A percentile compares a stretch with the other conserved stretches of the same genome.
These are phyloP conservation scores for Melipona beecheii DNA, from an alignment of 2,888 invertebrate species.

Conservation along the genomic window DNA sequence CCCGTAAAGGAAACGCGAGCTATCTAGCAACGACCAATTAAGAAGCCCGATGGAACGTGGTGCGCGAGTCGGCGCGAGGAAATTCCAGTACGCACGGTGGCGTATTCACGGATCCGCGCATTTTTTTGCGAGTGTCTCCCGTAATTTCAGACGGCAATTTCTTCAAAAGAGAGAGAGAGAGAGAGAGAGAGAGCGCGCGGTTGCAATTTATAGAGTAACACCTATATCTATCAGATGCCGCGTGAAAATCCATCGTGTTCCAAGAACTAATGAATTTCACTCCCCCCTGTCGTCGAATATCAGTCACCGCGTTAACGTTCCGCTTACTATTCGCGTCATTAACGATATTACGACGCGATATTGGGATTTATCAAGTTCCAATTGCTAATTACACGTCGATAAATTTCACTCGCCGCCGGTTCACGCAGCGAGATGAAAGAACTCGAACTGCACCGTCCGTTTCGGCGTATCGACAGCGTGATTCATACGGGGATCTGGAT, in stretches of 20 bases:
- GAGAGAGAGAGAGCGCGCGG: neutral
- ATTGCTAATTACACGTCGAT: neutral
- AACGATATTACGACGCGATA: neutral
- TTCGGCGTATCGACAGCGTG: neutral
- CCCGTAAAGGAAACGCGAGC: conserved; percentile 51
- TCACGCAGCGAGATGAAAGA: neutral
- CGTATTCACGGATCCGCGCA: conserved; percentile 2
- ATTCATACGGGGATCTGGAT: neutral
- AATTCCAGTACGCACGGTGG: conserved; percentile 43
- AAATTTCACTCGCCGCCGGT: neutral
- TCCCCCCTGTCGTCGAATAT: neutral
- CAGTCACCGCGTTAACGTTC: neutral
- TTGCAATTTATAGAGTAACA: conserved; percentile 34
- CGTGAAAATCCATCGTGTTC: neutral
- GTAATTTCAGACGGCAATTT: conserved; percentile 40
- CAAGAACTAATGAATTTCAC: conserved; percentile 8
- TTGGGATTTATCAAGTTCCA: neutral
- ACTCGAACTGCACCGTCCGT: neutral
- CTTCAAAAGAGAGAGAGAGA: neutral
- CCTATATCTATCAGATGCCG: neutral
- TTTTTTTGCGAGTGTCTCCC: conserved; percentile 42
- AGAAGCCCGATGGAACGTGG: conserved; percentile 51
- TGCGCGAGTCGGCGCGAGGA: conserved; percentile 59
- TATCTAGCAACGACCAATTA: conserved; percentile 56
- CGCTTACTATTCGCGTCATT: neutral